Evolutionary conservation across 2,113 vertebrate genomes (phyloP), one percentile per base, ranked within the genome.

Genomic region (Rhynchopsitta pachyrhyncha): DNA sequence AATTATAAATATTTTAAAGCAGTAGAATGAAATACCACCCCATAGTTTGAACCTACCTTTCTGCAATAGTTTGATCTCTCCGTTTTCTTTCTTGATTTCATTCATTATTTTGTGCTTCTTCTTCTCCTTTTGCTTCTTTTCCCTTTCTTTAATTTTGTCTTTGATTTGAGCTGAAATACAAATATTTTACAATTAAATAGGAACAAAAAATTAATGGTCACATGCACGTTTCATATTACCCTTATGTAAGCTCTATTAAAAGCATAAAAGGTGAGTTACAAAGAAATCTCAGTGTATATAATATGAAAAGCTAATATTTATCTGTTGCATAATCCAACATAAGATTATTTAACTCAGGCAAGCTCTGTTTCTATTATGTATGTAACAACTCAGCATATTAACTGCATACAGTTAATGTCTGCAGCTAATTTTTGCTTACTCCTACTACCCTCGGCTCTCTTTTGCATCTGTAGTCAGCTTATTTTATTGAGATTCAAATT

Each of bases 31-130:
- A 88, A 86, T 68, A 83, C 0, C 11, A 52, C 57, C 62, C 79
- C 4, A 60, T 1, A 73, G 42, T 75, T 78, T 55, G 70, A 93
- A 98, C 98, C 57, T 96, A 99, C 99, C 98, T 99, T 99, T 99
- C 96, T 99, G 98, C 44, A 98, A 98, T 92, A 98, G 97, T 95
- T 98, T 99, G 91, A 99, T 97, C 94, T 99, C 99, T 91, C 99
- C 99, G 64, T 99, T 99, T 97, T 99, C 99, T 96, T 99, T 98
- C 98, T 99, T 99, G 91, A 99, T 98, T 97, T 99, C 98, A 89
- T 98, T 99, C 95, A 99, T 98, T 94, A 98, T 92, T 98, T 99
- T 99, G 97, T 99, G 98, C 94, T 99, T 99, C 97, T 99, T 98
- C 97, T 98, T 99, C 74, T 99, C 98, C 93, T 98, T 99, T 64